Percentiles rank a stretch among this genome's conserved stretches.
These are phyloP conservation scores for Synergus japonicus DNA, from an alignment of 2,888 invertebrate species.

Conservation along the genomic window DNA sequence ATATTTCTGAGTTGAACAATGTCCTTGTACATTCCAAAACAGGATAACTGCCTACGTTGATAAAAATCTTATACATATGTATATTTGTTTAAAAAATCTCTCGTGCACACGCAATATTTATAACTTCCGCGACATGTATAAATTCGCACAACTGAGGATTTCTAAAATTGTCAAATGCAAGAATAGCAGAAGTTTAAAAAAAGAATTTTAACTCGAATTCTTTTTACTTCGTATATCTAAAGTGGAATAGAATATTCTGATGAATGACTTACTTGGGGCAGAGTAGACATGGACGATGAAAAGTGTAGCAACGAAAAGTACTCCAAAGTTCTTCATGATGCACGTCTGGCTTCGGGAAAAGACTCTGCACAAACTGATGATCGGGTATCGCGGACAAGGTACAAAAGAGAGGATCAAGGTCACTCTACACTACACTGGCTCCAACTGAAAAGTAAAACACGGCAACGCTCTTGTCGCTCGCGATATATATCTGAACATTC, in stretches of 20 bases:
- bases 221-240: too few species aligned
- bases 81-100: too few species aligned
- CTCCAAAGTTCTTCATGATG: slow-evolving; percentile 59
- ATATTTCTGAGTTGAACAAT: too few species aligned
- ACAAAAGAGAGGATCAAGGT: slow-evolving; percentile 59
- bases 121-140: too few species aligned
- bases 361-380: slow-evolving; percentile 56
- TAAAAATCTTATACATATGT: too few species aligned
- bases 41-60: too few species aligned
- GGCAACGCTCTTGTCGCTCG: slow-evolving; percentile 57
- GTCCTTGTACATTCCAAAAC: too few species aligned
- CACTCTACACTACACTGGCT: slow-evolving; percentile 62
- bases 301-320: slow-evolving; percentile 61
- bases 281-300: slow-evolving; percentile 65
- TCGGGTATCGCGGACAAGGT: slow-evolving; percentile 49
- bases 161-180: too few species aligned
- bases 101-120: too few species aligned
- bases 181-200: too few species aligned
- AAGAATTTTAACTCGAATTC: too few species aligned
- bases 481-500: slow-evolving; percentile 52
- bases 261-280: slow-evolving; percentile 66
- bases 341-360: slow-evolving; percentile 50
- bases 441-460: slow-evolving; percentile 62
- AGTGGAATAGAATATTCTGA: background rate
- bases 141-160: too few species aligned